Evolutionary conservation across 2,797 vertebrate species (phyloP).

Genomic region (Acropternis orthonyx): DNA sequence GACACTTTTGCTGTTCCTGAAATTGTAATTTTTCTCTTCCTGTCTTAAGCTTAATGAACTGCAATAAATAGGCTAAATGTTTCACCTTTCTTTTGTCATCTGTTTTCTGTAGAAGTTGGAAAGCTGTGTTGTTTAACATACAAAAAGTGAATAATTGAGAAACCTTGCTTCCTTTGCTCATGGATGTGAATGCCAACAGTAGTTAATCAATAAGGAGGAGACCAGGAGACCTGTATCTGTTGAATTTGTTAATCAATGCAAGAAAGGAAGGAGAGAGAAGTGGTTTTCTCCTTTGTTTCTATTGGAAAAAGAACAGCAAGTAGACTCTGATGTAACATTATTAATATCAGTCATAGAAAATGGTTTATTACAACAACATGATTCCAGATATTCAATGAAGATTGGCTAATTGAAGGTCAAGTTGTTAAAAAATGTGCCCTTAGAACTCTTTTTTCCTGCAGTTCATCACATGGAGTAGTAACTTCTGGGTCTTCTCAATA

Average conservation of each 20-base stretch:
- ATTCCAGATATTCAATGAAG: background rate
- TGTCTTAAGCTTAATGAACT: background rate
- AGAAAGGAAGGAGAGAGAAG: background rate
- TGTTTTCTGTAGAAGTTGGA: background rate
- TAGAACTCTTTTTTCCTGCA: background rate
- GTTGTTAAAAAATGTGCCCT: background rate
- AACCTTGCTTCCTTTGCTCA: background rate
- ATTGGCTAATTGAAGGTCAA: background rate
- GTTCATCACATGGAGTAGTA: background rate
- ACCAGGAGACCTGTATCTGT: background rate
- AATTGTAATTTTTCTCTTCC: background rate
- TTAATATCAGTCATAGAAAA: background rate
- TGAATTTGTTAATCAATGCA: background rate
- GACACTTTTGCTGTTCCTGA: background rate
- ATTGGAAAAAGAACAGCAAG: background rate
- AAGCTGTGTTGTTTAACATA: background rate
- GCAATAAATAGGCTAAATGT: background rate
- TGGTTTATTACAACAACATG: background rate
- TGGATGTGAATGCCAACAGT: background rate
- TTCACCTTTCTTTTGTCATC: background rate
- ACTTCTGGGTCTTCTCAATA: background rate
- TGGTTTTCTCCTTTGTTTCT: background rate
- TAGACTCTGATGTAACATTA: background rate
- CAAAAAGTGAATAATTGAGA: background rate
- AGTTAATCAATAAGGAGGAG: background rate